Evolutionary conservation across 1,140 invertebrate genomes (phyloP), one percentile per base, ranked within the genome.

Genomic region (Drosophila trapezifrons): DNA sequence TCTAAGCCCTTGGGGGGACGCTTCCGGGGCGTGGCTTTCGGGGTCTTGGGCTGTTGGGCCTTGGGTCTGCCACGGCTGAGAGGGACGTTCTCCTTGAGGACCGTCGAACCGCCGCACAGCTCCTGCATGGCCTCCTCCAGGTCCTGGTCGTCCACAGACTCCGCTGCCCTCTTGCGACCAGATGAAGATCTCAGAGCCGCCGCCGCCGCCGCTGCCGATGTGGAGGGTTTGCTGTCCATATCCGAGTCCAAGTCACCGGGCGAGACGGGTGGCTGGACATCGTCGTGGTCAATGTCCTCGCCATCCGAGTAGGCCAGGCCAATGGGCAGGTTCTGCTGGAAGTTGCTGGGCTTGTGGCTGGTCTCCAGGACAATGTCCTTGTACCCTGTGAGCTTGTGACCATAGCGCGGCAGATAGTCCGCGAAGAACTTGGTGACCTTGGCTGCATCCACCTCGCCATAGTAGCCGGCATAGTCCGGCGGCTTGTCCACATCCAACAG

Each of bases 271-370:
- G 25, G 2, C 15, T 17, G 37, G 1, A 1, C 25, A 18, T 87
- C 65, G 0, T 83, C 72, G 0, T 51, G 22, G 0, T 5, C 40
- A n/a, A 79, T 59, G 1, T 79, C 76, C 12, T 87, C 83, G 4
- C 87, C 79, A 1, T 89, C 83, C 1, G 83, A 87, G 10, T 49
- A 70, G 0, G 45, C 45, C 1, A 83, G 22, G 17, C 83, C 83
- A 15, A 87, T 87, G 27, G 84, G 83, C 8, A 89, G 18, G 7
- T 87, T 87, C 64, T 87, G 83, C 9, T 89, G 80, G 8, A 87
- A 87, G 1, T 45, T 45, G 20, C 43, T 80, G 3, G 60, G 10
- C 25, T 89, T 87, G 8, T 43, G 57, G 49, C 56, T 76, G 45
- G 63, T 65, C 32, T 87, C 83, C 49, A 83, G 69, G 0, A 83